These are phyloP conservation scores for Apostichopus californicus DNA, from an alignment of 35 echinoderm and acorn worm species.

Conservation along the genomic window DNA sequence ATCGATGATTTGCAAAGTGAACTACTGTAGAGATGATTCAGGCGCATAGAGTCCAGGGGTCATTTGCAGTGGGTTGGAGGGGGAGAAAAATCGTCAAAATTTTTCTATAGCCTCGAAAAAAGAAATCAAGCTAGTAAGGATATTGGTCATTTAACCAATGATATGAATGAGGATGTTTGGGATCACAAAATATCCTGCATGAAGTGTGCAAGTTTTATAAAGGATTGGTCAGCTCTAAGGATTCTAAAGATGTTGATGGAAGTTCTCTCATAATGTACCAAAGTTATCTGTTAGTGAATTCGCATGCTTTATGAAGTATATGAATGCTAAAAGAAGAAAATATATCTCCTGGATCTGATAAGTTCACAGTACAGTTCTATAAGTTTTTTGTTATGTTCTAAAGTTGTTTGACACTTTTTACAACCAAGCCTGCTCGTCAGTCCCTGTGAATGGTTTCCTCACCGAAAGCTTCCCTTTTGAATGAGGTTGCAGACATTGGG, in stretches of 20 bases:
- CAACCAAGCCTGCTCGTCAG: no score
- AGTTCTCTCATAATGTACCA: no score
- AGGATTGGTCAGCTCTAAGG: neutral
- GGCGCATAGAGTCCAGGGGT: neutral
- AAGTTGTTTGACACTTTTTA: no score
- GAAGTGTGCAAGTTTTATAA: neutral
- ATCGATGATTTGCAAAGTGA: slow-evolving; percentile 7
- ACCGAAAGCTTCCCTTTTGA: no score
- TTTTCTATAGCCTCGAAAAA: neutral
- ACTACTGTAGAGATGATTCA: neutral
- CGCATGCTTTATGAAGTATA: no score
- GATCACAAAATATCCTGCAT: neutral
- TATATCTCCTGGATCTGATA: no score
- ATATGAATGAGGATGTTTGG: neutral
- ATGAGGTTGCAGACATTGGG: no score
- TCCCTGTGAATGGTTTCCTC: no score
- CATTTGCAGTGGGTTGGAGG: neutral
- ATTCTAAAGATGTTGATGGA: neutral
- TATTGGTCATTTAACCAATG: neutral
- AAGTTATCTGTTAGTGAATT: no score
- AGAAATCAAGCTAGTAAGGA: neutral
- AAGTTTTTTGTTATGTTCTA: no score
- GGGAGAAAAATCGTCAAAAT: neutral
- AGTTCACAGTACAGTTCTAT: no score
- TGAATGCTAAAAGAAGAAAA: no score